Conservation (phyloP, 2,113 vertebrate genomes). For the Mus musculus region GRCm39 chr6:104315501-104316000, state of each 20-base stretch:
- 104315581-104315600: not conserved
- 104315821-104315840: not conserved
- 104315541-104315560: not conserved
- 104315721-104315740: not conserved
- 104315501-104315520: too few species aligned
- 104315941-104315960: constrained; percentile 25
- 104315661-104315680: not conserved
- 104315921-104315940: not conserved
- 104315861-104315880: not conserved
- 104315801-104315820: not conserved
- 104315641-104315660: not conserved
- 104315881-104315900: not conserved
- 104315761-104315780: not conserved
- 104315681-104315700: too few species aligned
- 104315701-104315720: not conserved
- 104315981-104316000: constrained; percentile 41
- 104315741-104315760: not conserved
- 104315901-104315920: not conserved
- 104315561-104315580: not conserved
- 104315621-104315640: too few species aligned
- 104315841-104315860: not conserved
- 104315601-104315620: not conserved
- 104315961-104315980: constrained; percentile 49
- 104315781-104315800: not conserved
- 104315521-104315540: not conserved